phyloP scores from a whole-genome alignment of 2,113 vertebrate species.

The Cololabis saira region DNA sequence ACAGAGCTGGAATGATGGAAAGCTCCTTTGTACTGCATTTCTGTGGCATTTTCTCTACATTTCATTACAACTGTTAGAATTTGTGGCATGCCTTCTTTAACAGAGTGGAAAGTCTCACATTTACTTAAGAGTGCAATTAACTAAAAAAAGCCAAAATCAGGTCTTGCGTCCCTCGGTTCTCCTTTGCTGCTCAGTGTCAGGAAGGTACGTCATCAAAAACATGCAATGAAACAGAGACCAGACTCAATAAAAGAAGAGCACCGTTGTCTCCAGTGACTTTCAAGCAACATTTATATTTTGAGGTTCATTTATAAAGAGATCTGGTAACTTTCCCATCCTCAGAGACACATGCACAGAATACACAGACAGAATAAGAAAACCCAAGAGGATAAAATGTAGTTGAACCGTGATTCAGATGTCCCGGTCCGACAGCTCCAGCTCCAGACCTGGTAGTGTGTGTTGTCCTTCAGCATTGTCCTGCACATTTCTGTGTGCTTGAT shows the following conservation, averaged over 20 bases:
- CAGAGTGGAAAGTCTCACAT: too few relatives aligned
- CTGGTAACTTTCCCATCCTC: slow-evolving; percentile 25
- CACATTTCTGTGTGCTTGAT: slow-evolving; percentile 6
- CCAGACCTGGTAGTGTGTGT: not conserved
- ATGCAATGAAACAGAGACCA: not conserved
- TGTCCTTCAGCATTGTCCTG: slow-evolving; percentile 41
- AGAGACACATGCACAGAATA: slow-evolving; percentile 60
- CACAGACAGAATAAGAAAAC: slow-evolving; percentile 27
- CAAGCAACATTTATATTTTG: slow-evolving; percentile 50
- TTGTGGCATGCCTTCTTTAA: too few relatives aligned
- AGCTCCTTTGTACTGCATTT: too few relatives aligned
- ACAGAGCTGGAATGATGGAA: too few relatives aligned
- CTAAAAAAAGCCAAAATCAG: too few relatives aligned
- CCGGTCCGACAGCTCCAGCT: not conserved
- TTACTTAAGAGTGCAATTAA: too few relatives aligned
- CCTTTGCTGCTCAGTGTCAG: not conserved
- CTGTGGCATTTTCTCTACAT: too few relatives aligned
- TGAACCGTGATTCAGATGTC: slow-evolving; percentile 1
- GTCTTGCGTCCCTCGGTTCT: too few relatives aligned
- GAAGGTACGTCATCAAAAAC: not conserved
- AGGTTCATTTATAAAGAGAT: slow-evolving; percentile 49
- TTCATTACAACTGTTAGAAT: too few relatives aligned
- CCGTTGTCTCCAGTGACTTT: slow-evolving; percentile 1
- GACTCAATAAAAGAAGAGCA: not conserved
- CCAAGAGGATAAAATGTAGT: slow-evolving; percentile 12